These are phyloP conservation scores for Pollenia angustigena DNA, from an alignment of 2,888 invertebrate species.

Conservation along the genomic window DNA sequence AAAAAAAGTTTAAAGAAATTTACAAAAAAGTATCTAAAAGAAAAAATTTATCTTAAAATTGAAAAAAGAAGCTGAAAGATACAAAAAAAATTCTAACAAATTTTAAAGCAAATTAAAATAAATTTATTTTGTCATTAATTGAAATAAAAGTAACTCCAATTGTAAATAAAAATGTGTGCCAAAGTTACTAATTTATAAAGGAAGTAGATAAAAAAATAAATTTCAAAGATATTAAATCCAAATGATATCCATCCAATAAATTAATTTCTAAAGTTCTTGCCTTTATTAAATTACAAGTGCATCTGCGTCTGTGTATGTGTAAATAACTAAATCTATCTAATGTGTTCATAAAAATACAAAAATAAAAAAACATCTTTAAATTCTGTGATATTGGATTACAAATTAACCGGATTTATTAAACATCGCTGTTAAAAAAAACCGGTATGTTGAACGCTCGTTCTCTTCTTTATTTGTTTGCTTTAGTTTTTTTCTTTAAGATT, in stretches of 20 bases:
- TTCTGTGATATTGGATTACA: slow-evolving; percentile 64
- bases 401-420: slow-evolving; percentile 65
- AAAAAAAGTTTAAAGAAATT: neutral
- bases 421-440: slow-evolving; percentile 54
- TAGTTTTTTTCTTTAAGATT: slow-evolving; percentile 33
- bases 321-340: slow-evolving; percentile 6
- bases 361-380: slow-evolving; percentile 43
- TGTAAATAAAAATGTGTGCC: slow-evolving; percentile 54
- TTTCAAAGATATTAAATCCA: neutral
- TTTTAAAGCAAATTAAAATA: slow-evolving; percentile 20
- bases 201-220: slow-evolving; percentile 5
- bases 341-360: slow-evolving; percentile 17
- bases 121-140: slow-evolving; percentile 20
- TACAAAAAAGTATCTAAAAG: neutral
- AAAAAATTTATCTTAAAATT: neutral
- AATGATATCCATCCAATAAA: neutral
- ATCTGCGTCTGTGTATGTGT: slow-evolving; percentile 14
- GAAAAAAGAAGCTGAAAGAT: neutral
- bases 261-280: neutral
- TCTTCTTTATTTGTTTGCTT: slow-evolving; percentile 30
- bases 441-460: slow-evolving; percentile 50
- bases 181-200: slow-evolving; percentile 38
- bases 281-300: neutral
- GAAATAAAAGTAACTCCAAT: slow-evolving; percentile 6
- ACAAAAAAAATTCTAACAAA: neutral